phyloP scores from a whole-genome alignment of 2,797 vertebrate species.

The Oreochromis grahami region DNA sequence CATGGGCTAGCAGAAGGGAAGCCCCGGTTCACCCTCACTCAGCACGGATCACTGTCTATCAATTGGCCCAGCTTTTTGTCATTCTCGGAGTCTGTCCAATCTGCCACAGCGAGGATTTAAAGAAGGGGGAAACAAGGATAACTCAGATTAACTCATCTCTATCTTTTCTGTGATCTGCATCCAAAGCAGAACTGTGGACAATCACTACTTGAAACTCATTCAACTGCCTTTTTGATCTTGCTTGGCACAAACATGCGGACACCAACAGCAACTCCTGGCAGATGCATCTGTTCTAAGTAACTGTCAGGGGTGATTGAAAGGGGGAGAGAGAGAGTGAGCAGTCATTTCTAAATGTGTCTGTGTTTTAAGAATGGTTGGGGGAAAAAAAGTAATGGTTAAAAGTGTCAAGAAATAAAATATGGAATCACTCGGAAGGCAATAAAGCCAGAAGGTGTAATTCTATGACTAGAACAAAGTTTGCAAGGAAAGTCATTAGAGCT shows the following conservation, averaged over 20 bases:
- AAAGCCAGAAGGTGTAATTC: slow-evolving; percentile 2
- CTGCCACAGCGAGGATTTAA: slow-evolving; percentile 41
- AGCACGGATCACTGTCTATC: slow-evolving; percentile 42
- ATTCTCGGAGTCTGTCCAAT: slow-evolving; percentile 48
- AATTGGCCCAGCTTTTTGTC: slow-evolving; percentile 56
- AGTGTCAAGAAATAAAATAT: slow-evolving; percentile 2
- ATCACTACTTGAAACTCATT: slow-evolving; percentile 58
- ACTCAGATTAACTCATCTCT: slow-evolving; percentile 53
- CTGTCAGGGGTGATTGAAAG: slow-evolving; percentile 13
- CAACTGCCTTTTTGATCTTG: slow-evolving; percentile 57
- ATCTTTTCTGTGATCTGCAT: slow-evolving; percentile 62
- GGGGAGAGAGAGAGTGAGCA: background rate
- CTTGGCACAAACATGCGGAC: slow-evolving; percentile 50
- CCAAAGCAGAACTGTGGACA: slow-evolving; percentile 57
- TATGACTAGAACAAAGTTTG: background rate
- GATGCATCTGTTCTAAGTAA: slow-evolving; percentile 28
- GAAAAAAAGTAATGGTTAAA: background rate
- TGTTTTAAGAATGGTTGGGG: background rate
- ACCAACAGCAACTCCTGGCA: slow-evolving; percentile 40
- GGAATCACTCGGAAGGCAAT: background rate
- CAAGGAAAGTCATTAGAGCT: background rate
- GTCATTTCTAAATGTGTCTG: slow-evolving; percentile 5
- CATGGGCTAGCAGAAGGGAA: background rate
- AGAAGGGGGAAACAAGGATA: slow-evolving; percentile 38
- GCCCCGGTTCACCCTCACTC: slow-evolving; percentile 11